Conservation (phyloP, 2,797 vertebrate genomes). For the Toxotes lorentzi region DNA sequence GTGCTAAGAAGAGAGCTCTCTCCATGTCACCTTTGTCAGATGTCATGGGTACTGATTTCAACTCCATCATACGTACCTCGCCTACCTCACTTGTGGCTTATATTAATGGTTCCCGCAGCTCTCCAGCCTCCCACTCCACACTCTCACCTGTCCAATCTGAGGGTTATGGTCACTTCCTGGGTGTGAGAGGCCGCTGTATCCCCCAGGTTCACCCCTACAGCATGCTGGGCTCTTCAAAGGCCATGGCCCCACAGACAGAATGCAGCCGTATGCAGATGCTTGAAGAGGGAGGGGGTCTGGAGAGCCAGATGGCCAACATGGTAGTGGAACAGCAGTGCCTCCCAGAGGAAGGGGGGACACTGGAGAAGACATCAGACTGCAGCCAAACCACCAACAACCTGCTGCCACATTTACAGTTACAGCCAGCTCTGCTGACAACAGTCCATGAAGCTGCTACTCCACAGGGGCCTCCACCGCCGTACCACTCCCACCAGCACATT, state of each 20-base stretch:
- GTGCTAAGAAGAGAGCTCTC: constrained; percentile 91
- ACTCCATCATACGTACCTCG: constrained; percentile 94
- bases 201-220: constrained; percentile 80
- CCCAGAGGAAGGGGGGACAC: constrained; percentile 64
- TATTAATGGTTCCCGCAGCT: constrained; percentile 91
- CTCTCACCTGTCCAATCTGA: constrained; percentile 90
- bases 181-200: constrained; percentile 92
- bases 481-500: constrained; percentile 88
- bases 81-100: constrained; percentile 96
- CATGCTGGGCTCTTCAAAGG: constrained; percentile 70
- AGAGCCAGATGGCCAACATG: constrained; percentile 89
- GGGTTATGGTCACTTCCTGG: constrained; percentile 95
- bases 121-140: constrained; percentile 84
- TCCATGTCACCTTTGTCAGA: constrained; percentile 93
- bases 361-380: constrained; percentile 72
- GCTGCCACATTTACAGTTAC: constrained; percentile 66
- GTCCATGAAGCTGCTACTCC: constrained; percentile 75
- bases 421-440: constrained; percentile 57
- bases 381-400: constrained; percentile 76
- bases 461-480: constrained; percentile 92
- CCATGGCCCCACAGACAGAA: constrained; percentile 72
- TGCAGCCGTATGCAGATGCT: constrained; percentile 86
- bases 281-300: constrained; percentile 84
- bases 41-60: constrained; percentile 92
- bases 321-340: constrained; percentile 88